Evolutionary conservation across 2,113 vertebrate species (phyloP).

Genomic region (Neotoma lepida): DNA sequence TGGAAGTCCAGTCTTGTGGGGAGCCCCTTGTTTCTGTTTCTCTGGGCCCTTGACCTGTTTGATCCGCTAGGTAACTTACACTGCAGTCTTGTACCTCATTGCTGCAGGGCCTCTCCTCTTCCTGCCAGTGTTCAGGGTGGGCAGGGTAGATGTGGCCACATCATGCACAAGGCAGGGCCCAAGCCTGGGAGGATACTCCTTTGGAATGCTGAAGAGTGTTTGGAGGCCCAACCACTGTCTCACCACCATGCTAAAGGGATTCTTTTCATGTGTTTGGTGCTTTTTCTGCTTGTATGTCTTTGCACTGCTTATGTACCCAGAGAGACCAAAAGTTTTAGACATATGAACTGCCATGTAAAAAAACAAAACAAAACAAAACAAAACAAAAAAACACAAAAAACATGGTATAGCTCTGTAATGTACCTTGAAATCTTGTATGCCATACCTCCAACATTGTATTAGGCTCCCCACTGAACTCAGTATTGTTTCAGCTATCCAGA

Average conservation of each 20-base stretch:
- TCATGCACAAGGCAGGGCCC: neutral
- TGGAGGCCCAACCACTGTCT: neutral
- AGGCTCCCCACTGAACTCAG: too few relatives aligned
- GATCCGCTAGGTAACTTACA: neutral
- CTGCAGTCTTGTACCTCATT: neutral
- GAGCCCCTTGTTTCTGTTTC: neutral
- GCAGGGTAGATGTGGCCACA: neutral
- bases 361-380: too few relatives aligned
- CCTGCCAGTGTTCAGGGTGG: neutral
- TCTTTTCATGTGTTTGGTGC: neutral
- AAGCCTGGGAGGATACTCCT: neutral
- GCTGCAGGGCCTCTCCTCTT: neutral
- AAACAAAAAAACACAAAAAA: too few relatives aligned
- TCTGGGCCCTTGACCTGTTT: neutral
- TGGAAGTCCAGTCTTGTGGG: neutral
- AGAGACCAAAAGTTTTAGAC: neutral
- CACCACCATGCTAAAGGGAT: neutral
- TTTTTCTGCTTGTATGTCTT: neutral
- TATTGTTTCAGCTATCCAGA: neutral
- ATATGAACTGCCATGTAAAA: neutral
- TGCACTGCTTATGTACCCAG: neutral
- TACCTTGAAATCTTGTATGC: too few relatives aligned
- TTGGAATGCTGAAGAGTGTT: neutral
- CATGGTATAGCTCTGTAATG: too few relatives aligned
- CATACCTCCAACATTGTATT: too few relatives aligned